These are phyloP conservation scores for Ligdia adustata DNA, from an alignment of 2,888 invertebrate species.

Conservation along the genomic window DNA sequence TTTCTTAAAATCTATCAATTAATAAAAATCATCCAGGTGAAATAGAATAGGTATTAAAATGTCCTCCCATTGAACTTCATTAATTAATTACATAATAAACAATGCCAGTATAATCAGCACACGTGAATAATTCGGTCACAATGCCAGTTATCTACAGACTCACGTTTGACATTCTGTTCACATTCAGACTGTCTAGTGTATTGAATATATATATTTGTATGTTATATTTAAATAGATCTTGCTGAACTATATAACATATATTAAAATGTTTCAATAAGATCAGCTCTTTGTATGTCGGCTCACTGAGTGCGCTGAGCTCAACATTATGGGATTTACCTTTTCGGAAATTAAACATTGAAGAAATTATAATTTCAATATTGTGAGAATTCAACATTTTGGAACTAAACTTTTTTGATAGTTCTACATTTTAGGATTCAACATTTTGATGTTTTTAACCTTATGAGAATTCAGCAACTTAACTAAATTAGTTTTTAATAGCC, in stretches of 20 bases:
- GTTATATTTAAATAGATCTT: neutral
- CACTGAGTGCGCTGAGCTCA: neutral
- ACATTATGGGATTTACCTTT: neutral
- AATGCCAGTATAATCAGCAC: constrained; percentile 8
- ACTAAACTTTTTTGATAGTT: too few relatives aligned
- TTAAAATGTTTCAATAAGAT: neutral
- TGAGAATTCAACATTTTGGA: neutral
- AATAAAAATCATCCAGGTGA: too few relatives aligned
- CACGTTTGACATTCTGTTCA: constrained; percentile 13
- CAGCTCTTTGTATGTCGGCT: neutral
- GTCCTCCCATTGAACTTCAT: neutral
- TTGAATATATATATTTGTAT: neutral
- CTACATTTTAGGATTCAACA: too few relatives aligned
- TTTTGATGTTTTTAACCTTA: too few relatives aligned
- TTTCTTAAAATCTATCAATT: too few relatives aligned
- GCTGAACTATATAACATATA: neutral
- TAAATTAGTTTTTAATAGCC: too few relatives aligned
- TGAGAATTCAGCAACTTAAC: too few relatives aligned
- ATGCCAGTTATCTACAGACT: neutral
- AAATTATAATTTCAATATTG: neutral
- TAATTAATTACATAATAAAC: neutral
- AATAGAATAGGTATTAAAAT: too few relatives aligned
- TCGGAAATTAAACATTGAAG: neutral
- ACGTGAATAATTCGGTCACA: constrained; percentile 12
- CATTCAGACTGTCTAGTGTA: constrained; percentile 15